A percentile compares a stretch with the other conserved stretches of the same genome.
phyloP scores from a whole-genome alignment of 2,888 invertebrate species.

The Pecten maximus region DNA sequence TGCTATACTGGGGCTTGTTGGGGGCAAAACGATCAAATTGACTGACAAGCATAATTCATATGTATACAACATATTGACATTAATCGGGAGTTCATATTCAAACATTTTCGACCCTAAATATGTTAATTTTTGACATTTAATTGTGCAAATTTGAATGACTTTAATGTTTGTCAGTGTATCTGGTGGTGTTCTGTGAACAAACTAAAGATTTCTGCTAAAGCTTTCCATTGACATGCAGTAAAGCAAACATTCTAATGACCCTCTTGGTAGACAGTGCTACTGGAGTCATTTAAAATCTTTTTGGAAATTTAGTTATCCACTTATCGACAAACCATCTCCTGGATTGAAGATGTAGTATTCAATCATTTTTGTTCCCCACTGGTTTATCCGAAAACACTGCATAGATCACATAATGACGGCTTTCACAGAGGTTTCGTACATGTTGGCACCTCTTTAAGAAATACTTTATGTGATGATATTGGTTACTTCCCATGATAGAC shows the following conservation, averaged over 20 bases:
- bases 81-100: not conserved
- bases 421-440: not conserved
- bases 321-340: not conserved
- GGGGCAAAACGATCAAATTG: not conserved
- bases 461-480: not conserved
- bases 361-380: not conserved
- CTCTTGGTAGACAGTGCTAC: not conserved
- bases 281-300: not conserved
- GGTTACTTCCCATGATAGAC: not conserved
- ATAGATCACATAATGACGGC: not conserved
- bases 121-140: constrained; percentile 30
- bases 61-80: not conserved
- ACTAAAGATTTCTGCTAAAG: not conserved
- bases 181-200: not conserved
- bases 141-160: not conserved
- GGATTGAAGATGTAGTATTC: not conserved
- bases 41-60: not conserved
- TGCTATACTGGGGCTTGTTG: not conserved
- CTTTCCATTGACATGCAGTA: not conserved
- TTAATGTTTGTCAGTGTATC: not conserved
- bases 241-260: not conserved
- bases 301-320: not conserved
- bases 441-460: not conserved
- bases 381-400: not conserved
- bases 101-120: not conserved